Conservation (phyloP, 2,888 invertebrate species). For the Lypha dubia region DNA sequence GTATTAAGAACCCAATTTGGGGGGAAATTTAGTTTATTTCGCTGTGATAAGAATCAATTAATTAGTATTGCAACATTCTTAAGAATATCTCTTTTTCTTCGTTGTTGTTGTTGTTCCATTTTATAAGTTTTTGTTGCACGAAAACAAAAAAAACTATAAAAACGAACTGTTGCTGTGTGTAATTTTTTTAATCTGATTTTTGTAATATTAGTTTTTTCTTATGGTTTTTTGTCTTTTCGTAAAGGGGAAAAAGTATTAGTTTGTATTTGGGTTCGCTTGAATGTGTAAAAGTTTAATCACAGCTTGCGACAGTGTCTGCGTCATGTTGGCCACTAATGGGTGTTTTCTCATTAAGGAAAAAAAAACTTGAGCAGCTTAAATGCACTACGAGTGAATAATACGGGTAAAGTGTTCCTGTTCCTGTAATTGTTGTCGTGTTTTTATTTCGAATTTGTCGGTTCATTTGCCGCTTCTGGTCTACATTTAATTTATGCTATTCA, state of each 20-base stretch:
- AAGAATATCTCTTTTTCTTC: constrained; percentile 37
- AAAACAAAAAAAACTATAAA: background rate
- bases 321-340: constrained; percentile 66
- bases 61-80: constrained; percentile 68
- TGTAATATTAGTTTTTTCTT: constrained; percentile 26
- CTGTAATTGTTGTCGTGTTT: constrained; percentile 3
- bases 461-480: constrained; percentile 53
- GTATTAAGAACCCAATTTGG: constrained; percentile 27
- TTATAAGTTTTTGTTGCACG: constrained; percentile 34
- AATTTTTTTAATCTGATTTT: constrained; percentile 54
- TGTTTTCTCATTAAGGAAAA: constrained; percentile 71
- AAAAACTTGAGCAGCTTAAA: constrained; percentile 44
- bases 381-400: background rate
- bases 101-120: constrained; percentile 30
- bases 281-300: constrained; percentile 70
- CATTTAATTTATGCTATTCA: constrained; percentile 64
- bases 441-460: constrained; percentile 26
- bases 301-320: constrained; percentile 59
- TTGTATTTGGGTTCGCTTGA: constrained; percentile 27
- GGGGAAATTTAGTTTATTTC: constrained; percentile 51
- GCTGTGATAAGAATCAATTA: constrained; percentile 70
- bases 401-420: background rate
- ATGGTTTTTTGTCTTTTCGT: constrained; percentile 23
- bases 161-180: background rate
- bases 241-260: background rate